Conservation (phyloP, 2,113 vertebrate species). For the Proteles cristata region DNA sequence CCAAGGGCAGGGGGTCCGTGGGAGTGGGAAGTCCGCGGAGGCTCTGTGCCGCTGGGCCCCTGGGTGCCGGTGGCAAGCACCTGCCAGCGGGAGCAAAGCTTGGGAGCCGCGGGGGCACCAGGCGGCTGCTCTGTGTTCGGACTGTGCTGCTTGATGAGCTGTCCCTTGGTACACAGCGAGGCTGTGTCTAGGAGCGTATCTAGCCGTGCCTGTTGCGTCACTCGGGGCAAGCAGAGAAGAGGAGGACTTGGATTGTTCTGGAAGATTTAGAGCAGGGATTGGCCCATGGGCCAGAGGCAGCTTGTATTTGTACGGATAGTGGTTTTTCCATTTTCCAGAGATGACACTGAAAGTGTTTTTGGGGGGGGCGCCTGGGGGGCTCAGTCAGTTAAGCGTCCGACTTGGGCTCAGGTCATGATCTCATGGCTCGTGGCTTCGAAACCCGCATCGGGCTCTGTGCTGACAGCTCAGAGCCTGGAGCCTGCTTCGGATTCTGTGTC, state of each 20-base stretch:
- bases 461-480: no score
- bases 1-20: accelerated
- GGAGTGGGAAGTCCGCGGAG: background rate
- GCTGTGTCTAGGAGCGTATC: accelerated
- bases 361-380: no score
- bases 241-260: background rate
- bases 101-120: accelerated
- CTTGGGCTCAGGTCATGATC: no score
- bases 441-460: no score
- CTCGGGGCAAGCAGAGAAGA: background rate
- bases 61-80: background rate
- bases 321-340: background rate
- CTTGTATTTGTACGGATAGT: background rate
- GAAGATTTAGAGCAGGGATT: background rate
- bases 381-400: no score
- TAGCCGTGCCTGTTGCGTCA: background rate
- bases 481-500: no score
- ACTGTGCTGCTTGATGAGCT: background rate
- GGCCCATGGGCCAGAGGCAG: background rate
- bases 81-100: no score
- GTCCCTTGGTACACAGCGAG: background rate
- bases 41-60: background rate
- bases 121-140: no score
- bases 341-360: background rate
- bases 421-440: no score